phyloP scores from a whole-genome alignment of 1,140 invertebrate species.

The Papilio aristodemus region DNA sequence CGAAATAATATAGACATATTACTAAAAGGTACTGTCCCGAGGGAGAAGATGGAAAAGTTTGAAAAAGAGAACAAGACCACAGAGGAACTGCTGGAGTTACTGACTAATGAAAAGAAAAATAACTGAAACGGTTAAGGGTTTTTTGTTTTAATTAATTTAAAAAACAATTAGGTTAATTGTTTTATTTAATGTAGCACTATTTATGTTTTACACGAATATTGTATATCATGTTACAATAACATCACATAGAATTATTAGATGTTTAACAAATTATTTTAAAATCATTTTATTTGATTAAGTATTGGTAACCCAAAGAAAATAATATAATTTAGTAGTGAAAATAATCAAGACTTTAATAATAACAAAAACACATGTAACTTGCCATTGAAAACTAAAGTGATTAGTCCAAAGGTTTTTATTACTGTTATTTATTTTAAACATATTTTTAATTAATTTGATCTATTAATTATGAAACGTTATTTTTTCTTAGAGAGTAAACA shows the following conservation, averaged over 20 bases:
- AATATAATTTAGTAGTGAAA: not conserved
- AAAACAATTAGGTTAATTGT: slow-evolving; percentile 1
- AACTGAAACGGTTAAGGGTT: slow-evolving; percentile 19
- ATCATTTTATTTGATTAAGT: slow-evolving; percentile 18
- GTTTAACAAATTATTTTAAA: slow-evolving; percentile 12
- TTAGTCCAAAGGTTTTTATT: slow-evolving; percentile 58
- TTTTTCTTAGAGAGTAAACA: slow-evolving; percentile 10
- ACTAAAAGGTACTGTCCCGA: slow-evolving; percentile 90
- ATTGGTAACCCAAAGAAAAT: slow-evolving; percentile 30
- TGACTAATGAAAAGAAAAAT: slow-evolving; percentile 80
- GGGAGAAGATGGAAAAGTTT: slow-evolving; percentile 88
- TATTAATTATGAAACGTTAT: slow-evolving; percentile 32
- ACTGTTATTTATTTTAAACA: slow-evolving; percentile 49
- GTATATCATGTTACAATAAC: slow-evolving; percentile 29
- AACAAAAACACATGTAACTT: slow-evolving; percentile 40
- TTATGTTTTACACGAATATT: slow-evolving; percentile 24
- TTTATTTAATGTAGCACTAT: slow-evolving; percentile 4
- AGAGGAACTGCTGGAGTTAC: slow-evolving; percentile 88
- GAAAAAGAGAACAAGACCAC: slow-evolving; percentile 85
- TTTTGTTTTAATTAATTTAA: slow-evolving; percentile 1
- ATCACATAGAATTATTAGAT: slow-evolving; percentile 13
- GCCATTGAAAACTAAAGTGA: slow-evolving; percentile 59
- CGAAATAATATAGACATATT: slow-evolving; percentile 88
- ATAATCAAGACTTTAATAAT: slow-evolving; percentile 2
- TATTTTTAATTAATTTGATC: slow-evolving; percentile 42